Percentiles rank a stretch among this genome's conserved stretches.
phyloP scores from a whole-genome alignment of 2,888 invertebrate species.

The Netelia inedita region DNA sequence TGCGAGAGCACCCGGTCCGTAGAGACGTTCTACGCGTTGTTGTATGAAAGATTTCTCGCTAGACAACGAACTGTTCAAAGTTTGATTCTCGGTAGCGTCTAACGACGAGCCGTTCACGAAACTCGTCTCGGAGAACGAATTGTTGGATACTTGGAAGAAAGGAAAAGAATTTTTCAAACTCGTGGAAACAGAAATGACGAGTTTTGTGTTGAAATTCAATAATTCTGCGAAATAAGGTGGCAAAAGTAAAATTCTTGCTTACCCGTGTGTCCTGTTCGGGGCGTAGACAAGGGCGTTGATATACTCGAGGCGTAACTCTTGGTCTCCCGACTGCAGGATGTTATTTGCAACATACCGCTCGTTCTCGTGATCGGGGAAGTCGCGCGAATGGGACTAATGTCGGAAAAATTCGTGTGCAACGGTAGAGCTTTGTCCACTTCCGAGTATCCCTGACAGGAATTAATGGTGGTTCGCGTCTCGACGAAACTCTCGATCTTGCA shows the following conservation, averaged over 20 bases:
- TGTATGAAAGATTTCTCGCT: slow-evolving; percentile 91
- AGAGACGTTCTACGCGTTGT: slow-evolving; percentile 94
- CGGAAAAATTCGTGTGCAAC: slow-evolving; percentile 75
- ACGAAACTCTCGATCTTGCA: slow-evolving; percentile 79
- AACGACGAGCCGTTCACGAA: slow-evolving; percentile 78
- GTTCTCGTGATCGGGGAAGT: slow-evolving; percentile 70
- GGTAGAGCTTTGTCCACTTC: slow-evolving; percentile 81
- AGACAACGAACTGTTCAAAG: slow-evolving; percentile 76
- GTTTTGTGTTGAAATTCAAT: not conserved
- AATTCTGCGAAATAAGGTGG: slow-evolving; percentile 8
- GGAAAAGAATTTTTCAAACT: slow-evolving; percentile 8
- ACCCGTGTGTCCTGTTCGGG: slow-evolving; percentile 76
- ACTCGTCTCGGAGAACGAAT: slow-evolving; percentile 78
- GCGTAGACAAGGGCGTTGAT: slow-evolving; percentile 75
- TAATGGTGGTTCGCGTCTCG: slow-evolving; percentile 76
- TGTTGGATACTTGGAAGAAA: slow-evolving; percentile 75
- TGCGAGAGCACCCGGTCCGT: slow-evolving; percentile 94
- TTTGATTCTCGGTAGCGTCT: slow-evolving; percentile 73
- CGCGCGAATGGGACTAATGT: slow-evolving; percentile 80
- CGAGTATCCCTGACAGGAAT: slow-evolving; percentile 79
- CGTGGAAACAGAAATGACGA: slow-evolving; percentile 15
- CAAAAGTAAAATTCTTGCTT: slow-evolving; percentile 45
- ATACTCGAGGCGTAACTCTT: slow-evolving; percentile 77
- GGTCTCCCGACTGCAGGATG: slow-evolving; percentile 79
- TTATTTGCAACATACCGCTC: slow-evolving; percentile 74